These are phyloP conservation scores for Vicugna pacos DNA, from an alignment of 2,113 vertebrate species.

Conservation along the genomic window DNA sequence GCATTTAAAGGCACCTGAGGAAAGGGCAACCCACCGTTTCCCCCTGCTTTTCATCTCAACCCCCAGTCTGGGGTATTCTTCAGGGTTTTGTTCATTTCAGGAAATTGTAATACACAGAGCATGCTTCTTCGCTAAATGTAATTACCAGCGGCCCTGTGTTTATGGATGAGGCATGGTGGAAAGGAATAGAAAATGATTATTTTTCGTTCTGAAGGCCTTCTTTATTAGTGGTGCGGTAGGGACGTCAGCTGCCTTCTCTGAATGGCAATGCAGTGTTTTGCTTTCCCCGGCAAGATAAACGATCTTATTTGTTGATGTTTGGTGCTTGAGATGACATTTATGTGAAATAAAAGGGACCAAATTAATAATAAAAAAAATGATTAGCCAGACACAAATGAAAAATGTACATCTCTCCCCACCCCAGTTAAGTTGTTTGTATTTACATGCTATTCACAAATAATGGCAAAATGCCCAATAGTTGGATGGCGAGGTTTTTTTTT, in stretches of 20 bases:
- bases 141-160: conserved; percentile 84
- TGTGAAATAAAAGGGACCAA: conserved; percentile 86
- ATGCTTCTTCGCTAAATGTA: conserved; percentile 81
- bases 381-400: conserved; percentile 80
- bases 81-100: conserved; percentile 76
- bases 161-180: conserved; percentile 82
- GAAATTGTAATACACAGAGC: conserved; percentile 83
- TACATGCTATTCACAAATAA: conserved; percentile 81
- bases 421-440: conserved; percentile 81
- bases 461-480: conserved; percentile 82
- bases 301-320: conserved; percentile 87
- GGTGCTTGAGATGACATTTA: conserved; percentile 87
- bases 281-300: conserved; percentile 86
- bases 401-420: conserved; percentile 78
- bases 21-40: not conserved
- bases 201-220: conserved; percentile 85
- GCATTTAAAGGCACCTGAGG: not conserved
- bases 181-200: conserved; percentile 86
- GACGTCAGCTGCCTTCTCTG: conserved; percentile 84
- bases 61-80: conserved; percentile 66
- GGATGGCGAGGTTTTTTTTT: conserved; percentile 73
- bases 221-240: conserved; percentile 84
- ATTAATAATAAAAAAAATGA: conserved; percentile 87
- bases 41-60: conserved; percentile 3
- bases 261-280: conserved; percentile 85